phyloP scores from a whole-genome alignment of 1,140 invertebrate genomes.

The Amphibalanus amphitrite region DNA sequence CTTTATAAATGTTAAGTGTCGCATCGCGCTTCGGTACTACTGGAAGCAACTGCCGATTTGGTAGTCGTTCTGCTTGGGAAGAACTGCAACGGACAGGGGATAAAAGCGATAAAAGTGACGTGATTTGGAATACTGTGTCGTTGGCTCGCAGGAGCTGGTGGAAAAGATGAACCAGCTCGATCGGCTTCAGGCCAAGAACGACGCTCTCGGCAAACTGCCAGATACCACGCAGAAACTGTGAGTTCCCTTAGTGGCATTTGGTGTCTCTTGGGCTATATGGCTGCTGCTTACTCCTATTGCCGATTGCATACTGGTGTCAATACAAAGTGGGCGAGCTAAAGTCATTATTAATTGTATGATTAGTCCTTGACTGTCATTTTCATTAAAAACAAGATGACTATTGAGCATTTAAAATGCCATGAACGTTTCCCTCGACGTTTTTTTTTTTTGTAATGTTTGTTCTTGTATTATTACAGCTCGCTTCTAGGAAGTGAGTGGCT shows the following conservation, averaged over 20 bases:
- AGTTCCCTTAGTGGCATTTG: too few species aligned
- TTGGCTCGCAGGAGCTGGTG: conserved; percentile 14
- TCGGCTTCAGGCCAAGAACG: conserved; percentile 15
- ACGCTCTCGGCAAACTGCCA: conserved; percentile 7
- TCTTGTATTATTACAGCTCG: conserved; percentile 30
- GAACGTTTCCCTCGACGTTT: not conserved
- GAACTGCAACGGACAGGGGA: too few species aligned
- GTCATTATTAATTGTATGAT: not conserved
- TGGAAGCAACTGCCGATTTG: too few species aligned
- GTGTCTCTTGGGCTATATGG: too few species aligned
- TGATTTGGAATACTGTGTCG: too few species aligned
- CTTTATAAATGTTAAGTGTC: too few species aligned
- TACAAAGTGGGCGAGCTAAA: not conserved
- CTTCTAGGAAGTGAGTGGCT: conserved; percentile 44
- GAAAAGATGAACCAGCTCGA: conserved; percentile 13
- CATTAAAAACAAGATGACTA: not conserved
- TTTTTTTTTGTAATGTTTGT: conserved; percentile 11
- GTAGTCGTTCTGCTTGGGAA: too few species aligned
- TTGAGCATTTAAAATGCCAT: conserved; percentile 1
- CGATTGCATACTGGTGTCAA: not conserved
- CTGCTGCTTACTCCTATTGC: too few species aligned
- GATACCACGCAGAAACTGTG: conserved; percentile 15
- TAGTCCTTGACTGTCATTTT: too few species aligned
- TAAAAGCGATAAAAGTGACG: too few species aligned
- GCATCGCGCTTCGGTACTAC: too few species aligned